These are phyloP conservation scores for Pemphredon lugubris DNA, from an alignment of 2,888 invertebrate genomes.

Conservation along the genomic window DNA sequence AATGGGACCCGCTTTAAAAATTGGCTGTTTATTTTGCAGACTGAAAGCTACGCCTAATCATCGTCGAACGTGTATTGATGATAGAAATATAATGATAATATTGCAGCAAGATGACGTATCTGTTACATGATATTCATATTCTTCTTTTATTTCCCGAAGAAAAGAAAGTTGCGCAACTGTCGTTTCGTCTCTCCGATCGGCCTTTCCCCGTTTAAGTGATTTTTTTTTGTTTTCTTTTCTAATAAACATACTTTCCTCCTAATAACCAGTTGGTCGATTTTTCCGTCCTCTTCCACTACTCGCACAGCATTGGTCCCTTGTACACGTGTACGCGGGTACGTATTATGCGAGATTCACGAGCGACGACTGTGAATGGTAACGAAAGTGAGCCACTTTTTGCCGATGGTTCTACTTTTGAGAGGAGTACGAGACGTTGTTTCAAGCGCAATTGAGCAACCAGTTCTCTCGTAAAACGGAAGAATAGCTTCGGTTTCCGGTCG, in stretches of 20 bases:
- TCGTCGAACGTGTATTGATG: no score
- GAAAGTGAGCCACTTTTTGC: constrained; percentile 65
- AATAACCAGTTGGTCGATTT: not conserved
- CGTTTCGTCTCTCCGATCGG: no score
- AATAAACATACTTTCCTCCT: not conserved
- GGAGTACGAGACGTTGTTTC: constrained; percentile 23
- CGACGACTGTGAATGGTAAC: constrained; percentile 37
- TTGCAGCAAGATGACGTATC: not conserved
- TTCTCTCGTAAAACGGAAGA: constrained; percentile 50
- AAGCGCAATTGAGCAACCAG: constrained; percentile 36
- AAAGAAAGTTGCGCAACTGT: no score
- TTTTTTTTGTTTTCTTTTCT: not conserved
- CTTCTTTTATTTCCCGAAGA: not conserved
- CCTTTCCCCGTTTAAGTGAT: no score
- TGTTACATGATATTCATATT: constrained; percentile 17
- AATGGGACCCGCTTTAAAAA: constrained; percentile 3
- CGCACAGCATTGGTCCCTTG: constrained; percentile 1
- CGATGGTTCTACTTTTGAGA: constrained; percentile 44
- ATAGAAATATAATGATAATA: no score
- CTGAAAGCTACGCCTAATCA: no score
- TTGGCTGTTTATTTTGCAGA: no score
- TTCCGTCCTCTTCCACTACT: constrained; percentile 21
- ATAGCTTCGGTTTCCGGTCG: constrained; percentile 25
- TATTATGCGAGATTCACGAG: constrained; percentile 10
- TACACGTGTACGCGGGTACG: no score